Evolutionary conservation across 2,113 vertebrate species (phyloP).

Genomic region (Antechinus stuartii): DNA sequence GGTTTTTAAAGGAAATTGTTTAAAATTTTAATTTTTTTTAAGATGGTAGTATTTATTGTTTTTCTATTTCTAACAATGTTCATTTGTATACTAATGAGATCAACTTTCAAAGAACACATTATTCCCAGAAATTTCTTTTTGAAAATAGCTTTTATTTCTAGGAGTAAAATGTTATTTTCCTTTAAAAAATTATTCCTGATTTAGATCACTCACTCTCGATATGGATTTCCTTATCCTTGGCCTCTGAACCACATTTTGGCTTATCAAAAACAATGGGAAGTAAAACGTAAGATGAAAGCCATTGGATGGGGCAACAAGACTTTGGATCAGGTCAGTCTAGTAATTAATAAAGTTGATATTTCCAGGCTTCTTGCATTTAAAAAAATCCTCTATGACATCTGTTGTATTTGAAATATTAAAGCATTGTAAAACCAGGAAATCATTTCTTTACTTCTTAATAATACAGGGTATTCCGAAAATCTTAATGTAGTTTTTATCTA

Average conservation of each 20-base stretch:
- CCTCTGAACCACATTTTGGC: conserved; percentile 91
- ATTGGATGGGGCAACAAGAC: conserved; percentile 96
- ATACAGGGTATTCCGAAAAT: background rate
- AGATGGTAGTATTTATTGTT: conserved; percentile 58
- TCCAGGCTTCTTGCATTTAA: conserved; percentile 6
- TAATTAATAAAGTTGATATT: conserved; percentile 12
- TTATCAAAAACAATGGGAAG: conserved; percentile 97
- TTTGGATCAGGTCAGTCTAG: conserved; percentile 90
- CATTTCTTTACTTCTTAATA: conserved; percentile 32
- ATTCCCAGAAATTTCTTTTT: conserved; percentile 51
- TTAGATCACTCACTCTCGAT: conserved; percentile 88
- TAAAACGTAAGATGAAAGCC: conserved; percentile 96
- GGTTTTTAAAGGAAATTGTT: conserved; percentile 76
- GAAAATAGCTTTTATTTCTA: conserved; percentile 60
- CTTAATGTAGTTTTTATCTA: background rate
- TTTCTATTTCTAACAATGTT: background rate
- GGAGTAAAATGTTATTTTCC: conserved; percentile 4
- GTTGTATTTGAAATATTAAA: background rate
- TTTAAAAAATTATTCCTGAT: conserved; percentile 58
- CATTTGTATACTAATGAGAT: background rate
- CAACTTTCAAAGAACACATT: conserved; percentile 44
- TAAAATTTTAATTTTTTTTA: conserved; percentile 78
- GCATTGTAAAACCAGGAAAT: conserved; percentile 47
- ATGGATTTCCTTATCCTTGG: conserved; percentile 89
- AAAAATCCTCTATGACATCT: background rate